Conservation (phyloP, 2,113 vertebrate species). For the Conger conger region DNA sequence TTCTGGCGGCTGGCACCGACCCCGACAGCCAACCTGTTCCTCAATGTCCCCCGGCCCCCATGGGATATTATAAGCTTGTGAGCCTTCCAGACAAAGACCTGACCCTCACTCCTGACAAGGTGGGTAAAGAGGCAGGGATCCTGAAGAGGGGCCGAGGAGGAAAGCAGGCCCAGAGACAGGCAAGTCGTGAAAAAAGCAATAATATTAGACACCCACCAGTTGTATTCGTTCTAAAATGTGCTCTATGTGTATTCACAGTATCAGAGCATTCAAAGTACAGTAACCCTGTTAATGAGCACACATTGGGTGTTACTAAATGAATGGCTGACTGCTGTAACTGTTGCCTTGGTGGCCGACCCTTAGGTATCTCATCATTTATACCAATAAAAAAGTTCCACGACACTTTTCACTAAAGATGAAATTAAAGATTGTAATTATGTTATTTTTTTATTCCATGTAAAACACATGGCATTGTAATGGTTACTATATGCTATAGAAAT, state of each 20-base stretch:
- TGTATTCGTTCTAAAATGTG: not conserved
- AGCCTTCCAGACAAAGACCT: conserved; percentile 25
- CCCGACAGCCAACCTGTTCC: conserved; percentile 8
- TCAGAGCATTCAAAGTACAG: not conserved
- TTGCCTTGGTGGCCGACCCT: too few relatives aligned
- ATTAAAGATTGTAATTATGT: too few relatives aligned
- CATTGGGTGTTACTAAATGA: not conserved
- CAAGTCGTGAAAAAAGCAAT: too few relatives aligned
- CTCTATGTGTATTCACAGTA: not conserved
- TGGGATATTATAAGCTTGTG: not conserved
- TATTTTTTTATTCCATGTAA: too few relatives aligned
- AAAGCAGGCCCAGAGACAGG: conserved; percentile 7
- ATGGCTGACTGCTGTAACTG: not conserved
- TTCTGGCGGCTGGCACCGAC: not conserved
- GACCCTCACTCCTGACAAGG: conserved; percentile 33
- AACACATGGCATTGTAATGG: too few relatives aligned
- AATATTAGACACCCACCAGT: not conserved
- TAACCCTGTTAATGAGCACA: not conserved
- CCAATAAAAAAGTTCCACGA: too few relatives aligned
- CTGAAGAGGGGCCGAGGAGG: conserved; percentile 15
- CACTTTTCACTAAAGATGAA: too few relatives aligned
- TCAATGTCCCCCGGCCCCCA: conserved; percentile 12
- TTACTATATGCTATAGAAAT: not conserved
- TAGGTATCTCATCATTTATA: too few relatives aligned
- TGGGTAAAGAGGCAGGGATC: conserved; percentile 10